Base-by-base conservation (phyloP, 2,113 vertebrate genomes). In the Pterocles burchelli region DNA sequence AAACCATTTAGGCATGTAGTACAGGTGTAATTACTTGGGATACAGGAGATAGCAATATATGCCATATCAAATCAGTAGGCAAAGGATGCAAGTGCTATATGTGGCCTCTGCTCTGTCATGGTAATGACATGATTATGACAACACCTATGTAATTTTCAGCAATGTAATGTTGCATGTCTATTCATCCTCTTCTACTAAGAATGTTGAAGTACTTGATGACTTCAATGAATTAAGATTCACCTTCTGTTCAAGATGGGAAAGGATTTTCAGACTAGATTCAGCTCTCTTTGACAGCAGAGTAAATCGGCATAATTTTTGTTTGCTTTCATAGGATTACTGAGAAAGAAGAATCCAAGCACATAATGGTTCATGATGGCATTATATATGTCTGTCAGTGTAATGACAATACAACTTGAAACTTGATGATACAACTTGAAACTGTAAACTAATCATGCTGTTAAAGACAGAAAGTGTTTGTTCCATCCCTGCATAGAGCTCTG, bases 401-500 rank as follows among this genome's bases (percentile, higher is more conserved):
- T 13, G 26, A 74, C 33, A 85, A 57, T 36, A 61, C 29, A 87
- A 25, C 29, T 59, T 72, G 58, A 94, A 85, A 85, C 62, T 52
- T 59, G 36, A 20, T 46, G 75, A 58, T 76, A 76, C 34, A 76
- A 41, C 72, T 76, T 85, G 26, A 86, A 87, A 68, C 34, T n/a
- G 61, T 61, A 81, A 90, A 67, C 20, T 52, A n/a, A 67, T 59
- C 28, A 63, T 31, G 26, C 34, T n/a, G 9, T 82, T 51, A 41
- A 41, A 83, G 46, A 63, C 45, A 59, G 61, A 74, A 94, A 82
- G 61, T 17, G 8, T 67, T 90, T 48, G 28, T 75, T 94, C 52
- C 28, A 85, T 57, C 49, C n/a, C 22, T 0, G 0, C 1, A 0
- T 48, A 66, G 72, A 95, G 48, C 41, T 90, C 41, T 34, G 11